Conservation (phyloP, 2,888 invertebrate genomes). For the Stenchaetothrips biformis region DNA sequence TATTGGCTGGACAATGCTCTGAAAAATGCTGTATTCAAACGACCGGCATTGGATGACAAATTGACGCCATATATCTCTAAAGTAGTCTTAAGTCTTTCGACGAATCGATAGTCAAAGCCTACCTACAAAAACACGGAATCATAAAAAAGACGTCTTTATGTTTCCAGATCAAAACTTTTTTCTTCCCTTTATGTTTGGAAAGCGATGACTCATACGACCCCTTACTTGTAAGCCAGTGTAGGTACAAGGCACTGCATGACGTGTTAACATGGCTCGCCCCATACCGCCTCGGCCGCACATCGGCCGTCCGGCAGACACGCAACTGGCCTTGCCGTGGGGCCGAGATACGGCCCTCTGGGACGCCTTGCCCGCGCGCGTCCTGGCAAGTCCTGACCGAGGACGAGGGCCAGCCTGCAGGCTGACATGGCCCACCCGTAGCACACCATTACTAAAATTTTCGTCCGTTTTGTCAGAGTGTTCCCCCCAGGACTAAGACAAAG, state of each 20-base stretch:
- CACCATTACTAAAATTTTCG: background rate
- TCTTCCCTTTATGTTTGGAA: conserved; percentile 3
- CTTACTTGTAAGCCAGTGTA: conserved; percentile 20
- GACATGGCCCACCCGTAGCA: background rate
- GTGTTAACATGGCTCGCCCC: conserved; percentile 19
- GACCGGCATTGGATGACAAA: background rate
- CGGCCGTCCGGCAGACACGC: too few species aligned
- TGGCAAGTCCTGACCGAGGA: background rate
- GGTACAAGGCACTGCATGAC: conserved; percentile 18
- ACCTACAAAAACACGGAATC: background rate
- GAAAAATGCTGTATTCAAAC: too few species aligned
- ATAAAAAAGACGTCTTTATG: conserved; percentile 11
- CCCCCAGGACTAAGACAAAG: background rate
- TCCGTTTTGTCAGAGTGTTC: background rate
- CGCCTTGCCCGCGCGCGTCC: background rate
- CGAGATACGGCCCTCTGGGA: too few species aligned
- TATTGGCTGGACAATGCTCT: too few species aligned
- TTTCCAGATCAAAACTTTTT: conserved; percentile 3
- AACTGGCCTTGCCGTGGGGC: too few species aligned
- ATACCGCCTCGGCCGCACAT: background rate
- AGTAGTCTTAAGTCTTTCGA: background rate
- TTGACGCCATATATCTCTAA: background rate
- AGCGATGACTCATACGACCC: conserved; percentile 20
- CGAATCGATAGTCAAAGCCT: background rate
- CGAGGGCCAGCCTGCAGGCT: background rate